Conservation (phyloP, 1,140 invertebrate species). For the Drosophila guanche region DNA sequence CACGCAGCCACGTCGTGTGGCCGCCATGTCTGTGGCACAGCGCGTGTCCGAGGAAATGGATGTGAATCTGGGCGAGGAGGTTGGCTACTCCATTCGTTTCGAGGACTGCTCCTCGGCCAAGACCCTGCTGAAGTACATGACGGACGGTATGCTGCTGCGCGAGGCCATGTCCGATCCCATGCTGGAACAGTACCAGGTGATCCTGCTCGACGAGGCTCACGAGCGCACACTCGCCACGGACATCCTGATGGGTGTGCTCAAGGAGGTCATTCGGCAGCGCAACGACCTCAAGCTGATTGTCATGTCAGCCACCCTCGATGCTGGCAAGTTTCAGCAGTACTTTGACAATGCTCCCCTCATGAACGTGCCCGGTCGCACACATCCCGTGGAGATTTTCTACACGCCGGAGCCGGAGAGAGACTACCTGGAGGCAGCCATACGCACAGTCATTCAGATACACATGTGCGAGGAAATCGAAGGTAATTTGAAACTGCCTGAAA, state of each 20-base stretch:
- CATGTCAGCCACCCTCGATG: constrained; percentile 99
- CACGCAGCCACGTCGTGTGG: constrained; percentile 98
- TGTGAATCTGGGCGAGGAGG: constrained; percentile 96
- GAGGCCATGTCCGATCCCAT: constrained; percentile 99
- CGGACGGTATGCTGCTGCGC: constrained; percentile 99
- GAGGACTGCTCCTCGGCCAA: constrained; percentile 99
- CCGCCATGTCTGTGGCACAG: constrained; percentile 99
- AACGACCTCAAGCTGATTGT: constrained; percentile 98
- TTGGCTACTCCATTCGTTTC: constrained; percentile 99
- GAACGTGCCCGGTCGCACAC: constrained; percentile 97
- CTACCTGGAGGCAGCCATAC: constrained; percentile 98
- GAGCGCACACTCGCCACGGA: constrained; percentile 99
- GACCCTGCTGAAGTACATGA: constrained; percentile 98
- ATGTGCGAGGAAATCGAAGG: constrained; percentile 97
- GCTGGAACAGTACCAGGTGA: constrained; percentile 97
- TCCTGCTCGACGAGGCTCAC: constrained; percentile 99
- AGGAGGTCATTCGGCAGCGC: constrained; percentile 98
- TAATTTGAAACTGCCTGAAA: constrained; percentile 9
- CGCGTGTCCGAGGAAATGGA: constrained; percentile 99
- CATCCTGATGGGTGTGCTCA: constrained; percentile 99
- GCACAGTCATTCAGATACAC: constrained; percentile 99
- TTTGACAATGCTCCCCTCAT: constrained; percentile 99
- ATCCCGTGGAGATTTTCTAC: constrained; percentile 99
- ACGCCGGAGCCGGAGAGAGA: constrained; percentile 99
- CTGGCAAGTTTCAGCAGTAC: constrained; percentile 99